phyloP scores from a whole-genome alignment of 2,797 vertebrate genomes.

The Phrynocephalus guinanensis region DNA sequence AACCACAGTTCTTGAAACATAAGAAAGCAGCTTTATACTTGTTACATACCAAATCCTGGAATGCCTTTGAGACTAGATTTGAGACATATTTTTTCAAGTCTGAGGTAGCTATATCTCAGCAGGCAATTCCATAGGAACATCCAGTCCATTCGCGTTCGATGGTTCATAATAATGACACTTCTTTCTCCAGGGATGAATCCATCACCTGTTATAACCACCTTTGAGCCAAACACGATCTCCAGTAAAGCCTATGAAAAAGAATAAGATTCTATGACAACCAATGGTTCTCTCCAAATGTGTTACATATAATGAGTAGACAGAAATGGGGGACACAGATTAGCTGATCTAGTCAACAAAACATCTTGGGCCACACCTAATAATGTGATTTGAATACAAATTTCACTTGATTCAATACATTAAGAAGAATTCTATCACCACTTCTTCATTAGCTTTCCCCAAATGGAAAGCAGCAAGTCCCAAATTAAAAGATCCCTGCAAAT shows the following conservation, averaged over 20 bases:
- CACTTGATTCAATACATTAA: too few relatives aligned
- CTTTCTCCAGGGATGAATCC: constrained; percentile 96
- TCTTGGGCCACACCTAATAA: background rate
- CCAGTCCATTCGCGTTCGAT: constrained; percentile 98
- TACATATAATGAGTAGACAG: background rate
- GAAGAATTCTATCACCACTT: too few relatives aligned
- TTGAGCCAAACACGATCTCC: constrained; percentile 94
- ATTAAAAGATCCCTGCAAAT: too few relatives aligned
- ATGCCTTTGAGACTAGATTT: constrained; percentile 94
- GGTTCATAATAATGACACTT: constrained; percentile 99
- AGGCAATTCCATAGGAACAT: constrained; percentile 99
- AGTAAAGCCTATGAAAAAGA: constrained; percentile 88
- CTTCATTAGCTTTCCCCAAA: too few relatives aligned
- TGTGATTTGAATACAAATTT: background rate
- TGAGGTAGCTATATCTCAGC: constrained; percentile 96
- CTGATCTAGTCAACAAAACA: background rate
- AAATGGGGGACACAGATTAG: background rate
- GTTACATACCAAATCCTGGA: constrained; percentile 94
- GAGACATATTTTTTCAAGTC: constrained; percentile 97
- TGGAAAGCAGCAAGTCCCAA: too few relatives aligned
- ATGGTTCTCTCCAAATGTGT: background rate
- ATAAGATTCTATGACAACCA: constrained; percentile 12
- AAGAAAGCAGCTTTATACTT: constrained; percentile 7
- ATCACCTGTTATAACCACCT: constrained; percentile 96
- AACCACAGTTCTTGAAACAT: background rate